phyloP scores from a whole-genome alignment of 1,140 invertebrate species.

The Ceratoteleas bidentatus region DNA sequence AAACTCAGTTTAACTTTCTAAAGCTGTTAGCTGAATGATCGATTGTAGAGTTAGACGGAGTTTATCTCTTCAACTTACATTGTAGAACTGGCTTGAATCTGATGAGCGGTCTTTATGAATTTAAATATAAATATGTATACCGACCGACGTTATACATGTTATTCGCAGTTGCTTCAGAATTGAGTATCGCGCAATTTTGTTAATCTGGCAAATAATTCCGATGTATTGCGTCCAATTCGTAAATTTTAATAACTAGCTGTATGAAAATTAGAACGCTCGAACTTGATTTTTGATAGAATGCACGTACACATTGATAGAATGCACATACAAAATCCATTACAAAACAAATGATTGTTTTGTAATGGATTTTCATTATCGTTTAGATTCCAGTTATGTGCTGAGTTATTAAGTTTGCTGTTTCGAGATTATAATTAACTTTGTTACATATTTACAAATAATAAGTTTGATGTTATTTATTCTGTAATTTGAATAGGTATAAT shows the following conservation, averaged over 20 bases:
- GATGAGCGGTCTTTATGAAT: constrained; percentile 47
- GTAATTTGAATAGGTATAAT: too few species aligned
- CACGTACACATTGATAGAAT: too few species aligned
- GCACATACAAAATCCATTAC: too few species aligned
- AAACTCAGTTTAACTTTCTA: constrained; percentile 65
- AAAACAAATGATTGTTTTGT: too few species aligned
- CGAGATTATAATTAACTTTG: too few species aligned
- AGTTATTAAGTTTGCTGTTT: too few species aligned
- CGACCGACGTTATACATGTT: not conserved
- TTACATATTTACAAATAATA: too few species aligned
- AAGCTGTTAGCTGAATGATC: constrained; percentile 65
- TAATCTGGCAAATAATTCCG: constrained; percentile 11
- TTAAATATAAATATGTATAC: constrained; percentile 49
- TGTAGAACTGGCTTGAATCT: constrained; percentile 33
- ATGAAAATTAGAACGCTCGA: constrained; percentile 11
- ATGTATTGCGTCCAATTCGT: constrained; percentile 15
- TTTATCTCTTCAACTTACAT: constrained; percentile 60
- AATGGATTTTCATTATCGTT: constrained; percentile 8
- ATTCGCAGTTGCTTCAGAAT: constrained; percentile 18
- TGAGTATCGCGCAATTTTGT: constrained; percentile 14
- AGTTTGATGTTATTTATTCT: too few species aligned
- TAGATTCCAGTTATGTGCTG: not conserved
- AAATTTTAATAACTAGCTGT: constrained; percentile 1
- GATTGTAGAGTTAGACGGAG: constrained; percentile 59
- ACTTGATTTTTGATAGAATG: constrained; percentile 13